A percentile compares a stretch with the other conserved stretches of the same genome.
Evolutionary conservation across 1,140 invertebrate genomes (phyloP).

Genomic region (Drosophila lowei): DNA sequence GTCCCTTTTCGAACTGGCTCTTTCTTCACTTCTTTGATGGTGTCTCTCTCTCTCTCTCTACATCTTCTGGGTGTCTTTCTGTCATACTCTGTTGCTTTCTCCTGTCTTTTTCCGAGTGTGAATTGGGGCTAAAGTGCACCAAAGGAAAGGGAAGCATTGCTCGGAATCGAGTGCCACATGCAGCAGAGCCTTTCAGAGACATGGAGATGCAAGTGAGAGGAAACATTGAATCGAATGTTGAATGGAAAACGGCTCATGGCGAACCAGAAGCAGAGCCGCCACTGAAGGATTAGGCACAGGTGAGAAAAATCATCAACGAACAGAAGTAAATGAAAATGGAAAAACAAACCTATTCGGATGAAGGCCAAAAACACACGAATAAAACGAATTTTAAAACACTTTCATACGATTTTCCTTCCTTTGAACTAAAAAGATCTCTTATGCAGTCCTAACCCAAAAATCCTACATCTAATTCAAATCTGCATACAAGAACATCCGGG

Average conservation of each 20-base stretch:
- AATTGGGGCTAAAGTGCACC: conserved; percentile 47
- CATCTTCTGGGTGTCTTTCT: not conserved
- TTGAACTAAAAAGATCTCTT: too few species aligned
- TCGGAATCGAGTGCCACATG: conserved; percentile 41
- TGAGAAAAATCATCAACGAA: conserved; percentile 3
- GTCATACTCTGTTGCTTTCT: not conserved
- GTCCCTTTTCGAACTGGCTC: not conserved
- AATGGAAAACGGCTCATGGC: not conserved
- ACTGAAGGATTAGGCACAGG: not conserved
- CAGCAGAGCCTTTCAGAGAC: conserved; percentile 15
- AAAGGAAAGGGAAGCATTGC: conserved; percentile 24
- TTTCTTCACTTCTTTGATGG: too few species aligned
- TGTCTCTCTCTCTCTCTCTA: not conserved
- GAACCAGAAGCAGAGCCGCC: too few species aligned
- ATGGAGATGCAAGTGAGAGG: too few species aligned
- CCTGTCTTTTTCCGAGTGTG: conserved; percentile 14
- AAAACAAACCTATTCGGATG: not conserved
- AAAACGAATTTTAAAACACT: too few species aligned
- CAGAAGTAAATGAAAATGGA: not conserved
- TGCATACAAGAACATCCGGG: too few species aligned
- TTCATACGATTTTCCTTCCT: too few species aligned
- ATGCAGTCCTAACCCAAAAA: too few species aligned
- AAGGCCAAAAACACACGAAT: too few species aligned
- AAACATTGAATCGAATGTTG: conserved; percentile 10
- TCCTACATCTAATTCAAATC: too few species aligned